These are phyloP conservation scores for Malthinus flaveolus DNA, from an alignment of 2,888 invertebrate genomes.

Conservation along the genomic window DNA sequence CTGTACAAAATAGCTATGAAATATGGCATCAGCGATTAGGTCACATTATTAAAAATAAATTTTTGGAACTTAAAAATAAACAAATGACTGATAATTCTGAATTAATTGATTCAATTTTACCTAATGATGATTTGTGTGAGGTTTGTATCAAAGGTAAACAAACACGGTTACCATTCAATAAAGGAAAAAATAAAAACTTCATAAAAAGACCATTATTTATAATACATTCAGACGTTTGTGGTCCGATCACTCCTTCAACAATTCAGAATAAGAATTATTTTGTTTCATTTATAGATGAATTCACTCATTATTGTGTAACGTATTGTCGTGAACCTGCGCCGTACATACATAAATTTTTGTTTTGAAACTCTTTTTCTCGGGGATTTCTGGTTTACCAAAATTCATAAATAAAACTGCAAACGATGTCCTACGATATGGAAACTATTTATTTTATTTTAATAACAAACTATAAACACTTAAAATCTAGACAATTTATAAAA, in stretches of 20 bases:
- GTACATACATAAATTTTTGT: too few species aligned
- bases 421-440: too few species aligned
- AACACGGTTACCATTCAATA: neutral
- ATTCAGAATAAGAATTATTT: slow-evolving; percentile 7
- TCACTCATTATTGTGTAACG: neutral
- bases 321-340: too few species aligned
- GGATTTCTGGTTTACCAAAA: too few species aligned
- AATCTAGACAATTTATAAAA: too few species aligned
- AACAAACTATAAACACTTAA: too few species aligned
- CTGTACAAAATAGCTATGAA: slow-evolving; percentile 27
- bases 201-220: neutral
- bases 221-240: slow-evolving; percentile 6
- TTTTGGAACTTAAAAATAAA: slow-evolving; percentile 36
- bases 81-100: slow-evolving; percentile 33
- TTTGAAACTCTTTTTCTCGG: too few species aligned
- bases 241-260: slow-evolving; percentile 10
- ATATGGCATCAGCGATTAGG: slow-evolving; percentile 41
- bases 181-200: neutral
- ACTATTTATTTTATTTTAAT: too few species aligned
- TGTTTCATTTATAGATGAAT: slow-evolving; percentile 8
- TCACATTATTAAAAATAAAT: slow-evolving; percentile 37
- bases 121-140: slow-evolving; percentile 17
- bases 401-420: too few species aligned
- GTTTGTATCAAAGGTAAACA: slow-evolving; percentile 14
- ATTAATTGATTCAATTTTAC: slow-evolving; percentile 25